Percentiles rank a stretch among this genome's conserved stretches.
phyloP scores from a whole-genome alignment of 2,113 vertebrate genomes.

The Phodopus roborovskii region DNA sequence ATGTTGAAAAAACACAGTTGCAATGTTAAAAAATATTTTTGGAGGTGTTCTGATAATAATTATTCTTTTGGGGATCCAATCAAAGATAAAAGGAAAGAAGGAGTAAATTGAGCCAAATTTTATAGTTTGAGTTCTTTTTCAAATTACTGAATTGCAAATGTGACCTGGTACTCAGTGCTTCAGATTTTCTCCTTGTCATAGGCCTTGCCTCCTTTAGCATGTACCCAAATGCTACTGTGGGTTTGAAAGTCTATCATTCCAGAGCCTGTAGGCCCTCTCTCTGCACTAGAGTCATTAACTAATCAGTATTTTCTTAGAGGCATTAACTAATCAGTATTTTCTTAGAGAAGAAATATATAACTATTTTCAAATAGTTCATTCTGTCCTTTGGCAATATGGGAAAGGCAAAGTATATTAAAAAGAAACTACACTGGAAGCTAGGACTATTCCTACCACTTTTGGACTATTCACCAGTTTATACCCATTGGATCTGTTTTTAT shows the following conservation, averaged over 20 bases:
- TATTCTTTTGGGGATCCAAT: not conserved
- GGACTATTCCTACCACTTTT: not conserved
- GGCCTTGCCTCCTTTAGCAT: not conserved
- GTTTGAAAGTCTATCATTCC: not conserved
- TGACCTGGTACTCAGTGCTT: slow-evolving; percentile 21
- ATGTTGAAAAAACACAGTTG: slow-evolving; percentile 7
- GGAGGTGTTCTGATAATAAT: slow-evolving; percentile 38
- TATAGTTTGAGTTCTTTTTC: slow-evolving; percentile 24
- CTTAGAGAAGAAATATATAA: not conserved
- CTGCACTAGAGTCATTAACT: not conserved
- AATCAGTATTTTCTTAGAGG: not conserved
- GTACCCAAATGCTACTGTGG: not conserved
- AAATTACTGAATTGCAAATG: slow-evolving; percentile 18
- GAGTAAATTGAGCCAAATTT: slow-evolving; percentile 11
- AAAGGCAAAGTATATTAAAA: not conserved
- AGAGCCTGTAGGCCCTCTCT: not conserved
- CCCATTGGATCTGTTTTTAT: not conserved
- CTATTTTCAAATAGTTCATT: not conserved
- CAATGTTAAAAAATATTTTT: slow-evolving; percentile 45
- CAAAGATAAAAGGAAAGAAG: not conserved
- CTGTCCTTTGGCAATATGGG: not conserved
- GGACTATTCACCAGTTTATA: not conserved
- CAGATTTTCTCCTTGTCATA: not conserved
- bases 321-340: not conserved
- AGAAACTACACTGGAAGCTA: not conserved